A percentile compares a stretch with the other conserved stretches of the same genome.
Conservation (phyloP, 2,113 vertebrate genomes). For the Oreochromis niloticus region DNA sequence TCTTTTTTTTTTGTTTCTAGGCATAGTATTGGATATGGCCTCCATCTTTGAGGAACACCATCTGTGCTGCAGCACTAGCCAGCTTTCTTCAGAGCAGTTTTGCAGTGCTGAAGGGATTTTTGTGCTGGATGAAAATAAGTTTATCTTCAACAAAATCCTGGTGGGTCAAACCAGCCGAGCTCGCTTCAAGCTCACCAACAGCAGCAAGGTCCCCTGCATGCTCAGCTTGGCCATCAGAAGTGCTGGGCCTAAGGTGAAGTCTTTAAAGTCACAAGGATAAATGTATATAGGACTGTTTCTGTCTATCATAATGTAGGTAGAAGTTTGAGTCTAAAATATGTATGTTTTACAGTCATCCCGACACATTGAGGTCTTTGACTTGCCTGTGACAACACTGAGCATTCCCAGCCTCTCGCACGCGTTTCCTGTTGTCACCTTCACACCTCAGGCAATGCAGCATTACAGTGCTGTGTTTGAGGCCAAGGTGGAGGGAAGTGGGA, state of each 20-base stretch:
- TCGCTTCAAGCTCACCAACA: conserved; percentile 81
- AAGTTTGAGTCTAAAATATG: background rate
- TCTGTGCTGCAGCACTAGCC: conserved; percentile 69
- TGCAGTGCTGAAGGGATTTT: conserved; percentile 70
- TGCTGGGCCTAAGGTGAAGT: conserved; percentile 69
- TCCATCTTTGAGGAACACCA: conserved; percentile 86
- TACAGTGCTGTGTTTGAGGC: conserved; percentile 82
- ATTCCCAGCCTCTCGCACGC: conserved; percentile 71
- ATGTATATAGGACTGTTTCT: background rate
- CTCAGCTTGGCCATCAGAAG: conserved; percentile 72
- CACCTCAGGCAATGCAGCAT: conserved; percentile 73
- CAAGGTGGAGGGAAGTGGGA: conserved; percentile 65
- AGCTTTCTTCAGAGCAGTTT: conserved; percentile 65
- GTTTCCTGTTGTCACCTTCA: conserved; percentile 79
- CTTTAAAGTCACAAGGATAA: background rate
- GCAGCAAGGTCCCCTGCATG: conserved; percentile 74
- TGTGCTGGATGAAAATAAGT: conserved; percentile 82
- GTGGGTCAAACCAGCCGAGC: conserved; percentile 75
- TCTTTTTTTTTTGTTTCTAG: conserved; percentile 38
- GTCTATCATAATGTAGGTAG: background rate
- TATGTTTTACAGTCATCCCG: conserved; percentile 48
- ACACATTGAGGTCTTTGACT: conserved; percentile 71
- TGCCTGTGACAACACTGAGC: conserved; percentile 69
- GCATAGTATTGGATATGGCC: conserved; percentile 66
- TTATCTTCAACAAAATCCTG: conserved; percentile 80